These are phyloP conservation scores for Synergus umbraculus DNA, from an alignment of 2,888 invertebrate genomes.

Conservation along the genomic window DNA sequence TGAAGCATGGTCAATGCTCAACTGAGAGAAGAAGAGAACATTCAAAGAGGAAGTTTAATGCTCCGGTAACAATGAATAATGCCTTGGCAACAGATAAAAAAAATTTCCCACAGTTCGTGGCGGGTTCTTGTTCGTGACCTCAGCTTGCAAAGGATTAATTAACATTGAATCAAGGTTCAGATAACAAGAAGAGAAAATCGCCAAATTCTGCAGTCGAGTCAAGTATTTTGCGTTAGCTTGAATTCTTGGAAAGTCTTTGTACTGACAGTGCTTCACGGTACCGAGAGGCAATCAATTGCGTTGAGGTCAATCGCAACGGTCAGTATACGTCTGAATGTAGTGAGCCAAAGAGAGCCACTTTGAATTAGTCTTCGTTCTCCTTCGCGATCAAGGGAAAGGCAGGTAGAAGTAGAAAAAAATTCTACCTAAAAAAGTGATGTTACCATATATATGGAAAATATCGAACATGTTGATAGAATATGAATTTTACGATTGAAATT, in stretches of 20 bases:
- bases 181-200: background rate
- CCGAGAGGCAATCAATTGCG: conserved; percentile 3
- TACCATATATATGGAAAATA: too few relatives aligned
- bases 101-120: background rate
- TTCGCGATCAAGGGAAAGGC: conserved; percentile 17
- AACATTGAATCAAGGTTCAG: conserved; percentile 2
- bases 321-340: conserved; percentile 49
- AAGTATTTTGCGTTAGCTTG: background rate
- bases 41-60: background rate
- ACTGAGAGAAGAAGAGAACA: conserved; percentile 17
- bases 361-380: conserved; percentile 46
- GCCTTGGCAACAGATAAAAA: background rate
- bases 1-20: background rate
- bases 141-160: conserved; percentile 1
- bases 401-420: too few relatives aligned
- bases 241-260: background rate
- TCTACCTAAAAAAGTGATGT: too few relatives aligned
- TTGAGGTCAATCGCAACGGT: conserved; percentile 16
- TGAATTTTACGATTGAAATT: too few relatives aligned
- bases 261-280: background rate
- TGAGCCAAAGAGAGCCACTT: conserved; percentile 42
- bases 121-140: background rate
- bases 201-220: background rate
- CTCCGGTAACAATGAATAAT: conserved; percentile 8
- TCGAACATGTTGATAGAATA: too few relatives aligned